Conservation (phyloP, 2,113 vertebrate species). For the Ursus arctos region DNA sequence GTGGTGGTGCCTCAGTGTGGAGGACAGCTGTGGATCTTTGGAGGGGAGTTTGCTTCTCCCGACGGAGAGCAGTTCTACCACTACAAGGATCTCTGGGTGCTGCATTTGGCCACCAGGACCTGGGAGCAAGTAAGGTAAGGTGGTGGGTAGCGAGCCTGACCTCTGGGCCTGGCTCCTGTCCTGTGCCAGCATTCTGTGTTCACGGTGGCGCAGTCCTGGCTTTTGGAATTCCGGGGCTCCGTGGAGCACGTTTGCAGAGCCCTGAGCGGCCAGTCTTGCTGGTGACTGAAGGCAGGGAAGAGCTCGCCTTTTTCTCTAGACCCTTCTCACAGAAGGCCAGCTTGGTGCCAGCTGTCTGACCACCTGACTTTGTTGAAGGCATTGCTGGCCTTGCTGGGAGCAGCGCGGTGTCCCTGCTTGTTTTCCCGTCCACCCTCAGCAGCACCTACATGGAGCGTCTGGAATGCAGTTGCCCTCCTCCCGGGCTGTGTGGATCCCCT, state of each 20-base stretch:
- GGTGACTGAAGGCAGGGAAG: too few species aligned
- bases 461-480: not conserved
- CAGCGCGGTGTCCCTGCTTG: fast-evolving
- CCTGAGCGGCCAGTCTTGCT: fast-evolving
- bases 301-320: not conserved
- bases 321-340: fast-evolving
- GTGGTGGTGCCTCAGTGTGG: slow-evolving; percentile 94
- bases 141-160: fast-evolving
- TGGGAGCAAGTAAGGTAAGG: slow-evolving; percentile 99
- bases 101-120: slow-evolving; percentile 94
- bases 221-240: not conserved
- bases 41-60: slow-evolving; percentile 97
- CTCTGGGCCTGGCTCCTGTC: not conserved
- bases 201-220: fast-evolving
- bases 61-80: slow-evolving; percentile 98
- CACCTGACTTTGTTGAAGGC: not conserved
- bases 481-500: not conserved
- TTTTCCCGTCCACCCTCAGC: not conserved
- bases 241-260: not conserved
- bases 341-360: not conserved
- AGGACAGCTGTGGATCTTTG: slow-evolving; percentile 98
- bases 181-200: not conserved
- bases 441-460: not conserved
- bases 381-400: not conserved
- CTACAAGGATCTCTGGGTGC: slow-evolving; percentile 98